These are phyloP conservation scores for Myopa testacea DNA, from an alignment of 2,888 invertebrate genomes.

Conservation along the genomic window DNA sequence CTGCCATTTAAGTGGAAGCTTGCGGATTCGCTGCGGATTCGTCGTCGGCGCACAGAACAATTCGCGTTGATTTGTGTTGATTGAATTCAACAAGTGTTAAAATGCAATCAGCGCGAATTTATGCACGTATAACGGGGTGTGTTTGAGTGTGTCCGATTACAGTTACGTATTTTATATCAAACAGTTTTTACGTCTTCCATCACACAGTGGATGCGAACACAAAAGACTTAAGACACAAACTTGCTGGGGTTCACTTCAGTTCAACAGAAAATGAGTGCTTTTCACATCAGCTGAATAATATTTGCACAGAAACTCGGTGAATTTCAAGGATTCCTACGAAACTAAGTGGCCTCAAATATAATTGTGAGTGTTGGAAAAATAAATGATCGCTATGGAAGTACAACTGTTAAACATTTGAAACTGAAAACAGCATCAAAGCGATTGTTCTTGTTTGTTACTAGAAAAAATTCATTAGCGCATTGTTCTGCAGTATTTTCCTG, in stretches of 20 bases:
- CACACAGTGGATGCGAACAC: neutral
- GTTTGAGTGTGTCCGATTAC: constrained; percentile 5
- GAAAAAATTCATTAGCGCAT: constrained; percentile 1
- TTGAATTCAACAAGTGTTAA: constrained; percentile 39
- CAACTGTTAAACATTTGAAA: too few relatives aligned
- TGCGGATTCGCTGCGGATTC: neutral
- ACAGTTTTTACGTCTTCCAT: neutral
- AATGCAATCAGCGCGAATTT: constrained; percentile 34
- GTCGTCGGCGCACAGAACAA: constrained; percentile 21
- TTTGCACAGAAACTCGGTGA: too few relatives aligned
- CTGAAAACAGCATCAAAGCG: too few relatives aligned
- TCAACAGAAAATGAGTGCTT: too few relatives aligned
- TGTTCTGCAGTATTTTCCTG: neutral
- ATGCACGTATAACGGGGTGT: constrained; percentile 18
- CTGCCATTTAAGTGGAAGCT: constrained; percentile 6
- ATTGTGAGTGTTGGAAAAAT: neutral
- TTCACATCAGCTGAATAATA: too few relatives aligned
- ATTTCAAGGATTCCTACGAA: too few relatives aligned
- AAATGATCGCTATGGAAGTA: neutral
- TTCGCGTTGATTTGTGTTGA: constrained; percentile 37
- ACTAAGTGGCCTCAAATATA: too few relatives aligned
- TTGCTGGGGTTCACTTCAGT: neutral
- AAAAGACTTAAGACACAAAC: constrained; percentile 32
- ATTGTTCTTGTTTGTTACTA: too few relatives aligned
- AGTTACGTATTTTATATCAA: neutral